Base-by-base conservation (phyloP, 2,113 vertebrate genomes). In the Echinops telfairi region DNA sequence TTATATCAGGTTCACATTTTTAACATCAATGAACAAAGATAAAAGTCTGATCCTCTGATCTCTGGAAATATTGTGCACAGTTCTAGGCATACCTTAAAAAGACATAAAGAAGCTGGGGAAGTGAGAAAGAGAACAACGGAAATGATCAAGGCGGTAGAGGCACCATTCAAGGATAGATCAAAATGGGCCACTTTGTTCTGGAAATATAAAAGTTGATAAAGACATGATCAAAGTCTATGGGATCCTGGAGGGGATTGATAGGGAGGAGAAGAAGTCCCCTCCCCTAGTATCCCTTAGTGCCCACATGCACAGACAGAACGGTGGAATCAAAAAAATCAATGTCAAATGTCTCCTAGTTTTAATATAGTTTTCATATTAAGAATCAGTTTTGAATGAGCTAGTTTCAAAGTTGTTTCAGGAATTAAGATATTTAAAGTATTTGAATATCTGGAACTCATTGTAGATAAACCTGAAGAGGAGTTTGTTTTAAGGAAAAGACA, bases 101-200 rank as follows among this genome's bases (percentile, higher is more conserved):
- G 93, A 86, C 36, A 94, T 90, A 83, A 97, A 96, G 92, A 94
- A 68, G 53, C 88, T 86, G 70, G 90, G 83, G 90, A 93, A 92
- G 93, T 73, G 83, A 95, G 82, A 81, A 95, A 86, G 96, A 95
- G 91, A 83, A 92, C 82, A 91, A 93, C 2, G 82, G 36, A 85
- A 91, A 95, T 40, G 95, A 96, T 96, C 96, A 95, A 96, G 97
- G 85, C 91, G 86, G 73, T 88, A 91, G 70, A 19, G 33, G 40
- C 75, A 66, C 83, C 83, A 73, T 95, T 91, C 93, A 83, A 93
- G 88, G 94, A 82, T 33, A 96, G 95, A 97, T 97, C 93, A 97
- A 97, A 97, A 96, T 92, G 95, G 88, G 76, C 66, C 71, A 70
- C 94, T 97, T 97, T 97, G 95, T 97, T 96, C 97, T 62, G 11